phyloP scores from a whole-genome alignment of 1,140 invertebrate genomes.

The Neoseiulus cucumeris region DNA sequence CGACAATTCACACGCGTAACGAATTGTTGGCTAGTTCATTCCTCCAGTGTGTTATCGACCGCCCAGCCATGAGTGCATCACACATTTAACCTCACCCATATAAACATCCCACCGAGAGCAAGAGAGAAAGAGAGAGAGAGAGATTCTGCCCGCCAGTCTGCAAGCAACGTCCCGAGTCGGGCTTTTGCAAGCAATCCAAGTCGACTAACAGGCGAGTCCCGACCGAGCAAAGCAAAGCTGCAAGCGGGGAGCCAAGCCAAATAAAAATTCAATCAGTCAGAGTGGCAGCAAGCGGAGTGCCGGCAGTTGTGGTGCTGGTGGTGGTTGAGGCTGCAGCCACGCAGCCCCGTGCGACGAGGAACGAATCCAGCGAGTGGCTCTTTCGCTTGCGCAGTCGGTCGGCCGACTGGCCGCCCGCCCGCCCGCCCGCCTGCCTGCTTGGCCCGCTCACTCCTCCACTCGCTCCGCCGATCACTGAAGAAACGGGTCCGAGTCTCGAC shows the following conservation, averaged over 20 bases:
- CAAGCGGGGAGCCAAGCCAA: neutral
- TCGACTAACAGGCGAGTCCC: neutral
- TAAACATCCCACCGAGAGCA: neutral
- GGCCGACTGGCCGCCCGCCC: too few relatives aligned
- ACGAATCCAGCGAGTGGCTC: neutral
- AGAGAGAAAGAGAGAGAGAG: too few relatives aligned
- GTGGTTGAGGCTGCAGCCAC: neutral
- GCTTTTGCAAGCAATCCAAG: neutral
- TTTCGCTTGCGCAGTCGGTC: too few relatives aligned
- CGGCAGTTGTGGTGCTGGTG: neutral
- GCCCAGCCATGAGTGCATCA: too few relatives aligned
- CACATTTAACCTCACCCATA: conserved; percentile 1
- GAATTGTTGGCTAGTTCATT: too few relatives aligned
- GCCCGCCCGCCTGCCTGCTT: neutral
- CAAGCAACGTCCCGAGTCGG: neutral
- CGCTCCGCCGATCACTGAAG: neutral
- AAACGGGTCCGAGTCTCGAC: neutral
- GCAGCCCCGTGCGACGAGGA: neutral
- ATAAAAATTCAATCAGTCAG: conserved; percentile 12
- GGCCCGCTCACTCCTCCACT: neutral
- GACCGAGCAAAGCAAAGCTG: neutral
- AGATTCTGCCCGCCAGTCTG: neutral
- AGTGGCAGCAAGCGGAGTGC: neutral
- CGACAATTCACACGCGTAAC: too few relatives aligned
- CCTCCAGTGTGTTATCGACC: too few relatives aligned